Evolutionary conservation across 2,888 invertebrate genomes (phyloP).

Genomic region (Phlogophora meticulosa): DNA sequence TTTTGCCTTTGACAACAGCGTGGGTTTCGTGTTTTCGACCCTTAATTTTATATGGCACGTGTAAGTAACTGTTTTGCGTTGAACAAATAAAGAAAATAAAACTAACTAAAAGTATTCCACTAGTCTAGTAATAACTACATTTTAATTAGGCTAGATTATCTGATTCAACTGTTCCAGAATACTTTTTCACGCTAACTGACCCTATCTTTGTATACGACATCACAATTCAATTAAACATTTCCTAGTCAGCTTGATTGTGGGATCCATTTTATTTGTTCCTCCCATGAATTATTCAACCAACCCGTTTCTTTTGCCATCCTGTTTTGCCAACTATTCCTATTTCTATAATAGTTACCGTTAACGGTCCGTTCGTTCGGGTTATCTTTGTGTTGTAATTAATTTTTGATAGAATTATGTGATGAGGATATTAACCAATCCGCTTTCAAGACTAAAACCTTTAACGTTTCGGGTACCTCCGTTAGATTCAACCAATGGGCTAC

Average conservation of each 20-base stretch:
- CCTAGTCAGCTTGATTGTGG: constrained; percentile 76
- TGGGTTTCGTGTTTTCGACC: no score
- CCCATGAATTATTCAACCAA: constrained; percentile 79
- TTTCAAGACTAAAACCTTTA: no score
- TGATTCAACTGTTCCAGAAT: constrained; percentile 48
- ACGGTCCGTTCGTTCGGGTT: constrained; percentile 33
- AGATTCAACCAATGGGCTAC: no score
- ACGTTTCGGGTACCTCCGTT: no score
- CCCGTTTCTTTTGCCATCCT: constrained; percentile 71
- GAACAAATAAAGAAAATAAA: constrained; percentile 8
- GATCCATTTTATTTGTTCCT: constrained; percentile 77
- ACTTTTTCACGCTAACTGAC: constrained; percentile 75
- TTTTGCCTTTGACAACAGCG: no score
- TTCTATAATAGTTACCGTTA: constrained; percentile 46
- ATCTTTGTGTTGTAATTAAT: constrained; percentile 38
- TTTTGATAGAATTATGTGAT: constrained; percentile 32
- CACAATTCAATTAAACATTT: constrained; percentile 81
- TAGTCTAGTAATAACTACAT: constrained; percentile 58
- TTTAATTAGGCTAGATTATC: constrained; percentile 55
- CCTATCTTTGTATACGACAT: constrained; percentile 77
- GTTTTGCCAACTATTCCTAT: constrained; percentile 50
- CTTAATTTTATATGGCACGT: no score
- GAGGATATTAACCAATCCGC: constrained; percentile 7
- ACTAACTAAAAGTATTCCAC: constrained; percentile 55
- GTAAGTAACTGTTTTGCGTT: no score